Base-by-base conservation (phyloP, 1,140 invertebrate genomes). In the Leptoteleia sp. region DNA sequence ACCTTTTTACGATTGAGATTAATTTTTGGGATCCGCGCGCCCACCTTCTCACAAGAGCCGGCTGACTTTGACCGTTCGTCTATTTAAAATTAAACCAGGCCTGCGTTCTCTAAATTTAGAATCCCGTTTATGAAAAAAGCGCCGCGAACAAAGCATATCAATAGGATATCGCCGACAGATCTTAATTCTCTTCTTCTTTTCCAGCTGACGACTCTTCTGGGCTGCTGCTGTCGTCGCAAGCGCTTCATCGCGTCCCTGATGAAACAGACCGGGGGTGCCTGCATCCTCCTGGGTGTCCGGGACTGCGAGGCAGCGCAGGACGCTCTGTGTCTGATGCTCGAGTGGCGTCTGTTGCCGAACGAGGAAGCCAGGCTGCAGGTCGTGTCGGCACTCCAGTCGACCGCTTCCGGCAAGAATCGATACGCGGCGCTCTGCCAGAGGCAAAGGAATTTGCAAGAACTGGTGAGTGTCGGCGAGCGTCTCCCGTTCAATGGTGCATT, bases 381-480 rank as follows among this genome's bases (percentile, higher is more conserved):
- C 68, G 94, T 95, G 12, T 94, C 94, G n/a, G 94, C 95, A 0
- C 90, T 96, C 27, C 94, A 96, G 83, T 94, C 92, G 25, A 96
- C 95, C 8, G 86, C 91, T 7, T 90, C 92, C 9, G 95, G 95
- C 4, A 92, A 93, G 80, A 90, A 91, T 65, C 92, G 92, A 83
- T 96, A 96, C 81, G 91, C 90, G 37, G 93, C 93, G 15, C 91
- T 96, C 9, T 96, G 94, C 84, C 93, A 95, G 77, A 87, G 93
- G 65, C 94, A 95, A 87, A 91, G 93, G 70, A 94, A 93, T 82
- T 91, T 96, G n/a, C 91, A 93, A 82, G 93, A 95, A 89, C 82
- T 96, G 91, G 95, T 96, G 71, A 89, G 89, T 84, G 19, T 47
- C 45, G 57, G 35, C 38, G 65, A 62, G 22, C 52, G 38, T 70